These are phyloP conservation scores for Salarias fasciatus DNA, from an alignment of 2,797 vertebrate genomes.

Conservation along the genomic window DNA sequence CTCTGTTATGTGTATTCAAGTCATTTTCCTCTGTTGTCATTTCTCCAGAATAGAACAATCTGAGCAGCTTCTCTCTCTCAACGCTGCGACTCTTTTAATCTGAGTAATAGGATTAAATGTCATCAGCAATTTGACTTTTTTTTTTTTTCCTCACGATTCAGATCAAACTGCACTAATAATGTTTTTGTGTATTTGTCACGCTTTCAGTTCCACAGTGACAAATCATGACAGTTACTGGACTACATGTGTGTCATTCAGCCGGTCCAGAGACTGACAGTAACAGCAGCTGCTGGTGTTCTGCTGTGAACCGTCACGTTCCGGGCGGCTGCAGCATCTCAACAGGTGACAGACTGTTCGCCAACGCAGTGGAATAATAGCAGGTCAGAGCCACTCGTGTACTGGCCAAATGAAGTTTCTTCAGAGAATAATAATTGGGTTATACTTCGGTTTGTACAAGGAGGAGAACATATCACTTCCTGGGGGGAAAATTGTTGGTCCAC, in stretches of 20 bases:
- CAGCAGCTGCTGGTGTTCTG: conserved; percentile 11
- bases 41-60: too few relatives aligned
- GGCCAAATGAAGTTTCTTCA: conserved; percentile 69
- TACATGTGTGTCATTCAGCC: conserved; percentile 17
- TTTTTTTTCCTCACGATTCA: too few relatives aligned
- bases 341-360: conserved; percentile 33
- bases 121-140: too few relatives aligned
- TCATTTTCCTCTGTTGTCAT: too few relatives aligned
- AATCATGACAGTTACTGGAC: conserved; percentile 29
- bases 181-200: too few relatives aligned
- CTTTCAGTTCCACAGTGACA: conserved; percentile 42
- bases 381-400: conserved; percentile 44
- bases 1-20: too few relatives aligned
- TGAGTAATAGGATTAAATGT: too few relatives aligned
- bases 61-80: too few relatives aligned
- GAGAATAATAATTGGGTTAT: conserved; percentile 73
- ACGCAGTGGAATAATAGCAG: conserved; percentile 19
- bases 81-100: too few relatives aligned
- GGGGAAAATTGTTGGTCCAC: conserved; percentile 82
- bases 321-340: conserved; percentile 1
- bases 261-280: conserved; percentile 12
- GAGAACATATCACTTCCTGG: conserved; percentile 79
- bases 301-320: background rate
- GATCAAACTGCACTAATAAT: too few relatives aligned
- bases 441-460: conserved; percentile 56